These are phyloP conservation scores for Cossypha caffra DNA, from an alignment of 2,797 vertebrate genomes.

Conservation along the genomic window DNA sequence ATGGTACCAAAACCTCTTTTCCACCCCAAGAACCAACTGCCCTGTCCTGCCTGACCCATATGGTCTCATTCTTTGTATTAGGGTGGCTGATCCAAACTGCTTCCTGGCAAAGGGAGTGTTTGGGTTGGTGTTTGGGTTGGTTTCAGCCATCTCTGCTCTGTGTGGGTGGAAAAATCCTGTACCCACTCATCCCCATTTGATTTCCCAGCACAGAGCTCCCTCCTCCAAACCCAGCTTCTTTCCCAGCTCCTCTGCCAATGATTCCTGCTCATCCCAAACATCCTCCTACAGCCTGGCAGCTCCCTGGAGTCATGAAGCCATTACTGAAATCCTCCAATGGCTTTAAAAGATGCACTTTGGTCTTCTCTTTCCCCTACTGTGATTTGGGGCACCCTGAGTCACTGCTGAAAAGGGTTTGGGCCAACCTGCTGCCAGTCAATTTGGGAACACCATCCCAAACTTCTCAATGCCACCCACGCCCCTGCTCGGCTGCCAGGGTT, in stretches of 20 bases:
- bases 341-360: not conserved
- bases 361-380: not conserved
- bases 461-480: not conserved
- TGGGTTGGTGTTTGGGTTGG: not conserved
- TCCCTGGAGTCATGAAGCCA: not conserved
- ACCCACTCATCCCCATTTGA: not conserved
- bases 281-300: slow-evolving; percentile 12
- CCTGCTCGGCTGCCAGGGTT: not conserved
- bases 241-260: not conserved
- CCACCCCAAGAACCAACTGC: not conserved
- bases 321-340: not conserved
- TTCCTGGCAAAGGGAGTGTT: not conserved
- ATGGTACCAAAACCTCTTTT: not conserved
- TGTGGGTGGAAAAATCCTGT: not conserved
- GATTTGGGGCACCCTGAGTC: slow-evolving; percentile 6
- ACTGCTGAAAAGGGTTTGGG: not conserved
- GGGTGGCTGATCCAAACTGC: not conserved
- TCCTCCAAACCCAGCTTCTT: not conserved
- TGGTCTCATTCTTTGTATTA: rapidly evolving
- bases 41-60: not conserved
- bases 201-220: not conserved
- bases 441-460: not conserved
- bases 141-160: not conserved
- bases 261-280: not conserved
- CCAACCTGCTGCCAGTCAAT: not conserved